These are phyloP conservation scores for Pteromalus puparum DNA, from an alignment of 1,140 invertebrate genomes.

Conservation along the genomic window DNA sequence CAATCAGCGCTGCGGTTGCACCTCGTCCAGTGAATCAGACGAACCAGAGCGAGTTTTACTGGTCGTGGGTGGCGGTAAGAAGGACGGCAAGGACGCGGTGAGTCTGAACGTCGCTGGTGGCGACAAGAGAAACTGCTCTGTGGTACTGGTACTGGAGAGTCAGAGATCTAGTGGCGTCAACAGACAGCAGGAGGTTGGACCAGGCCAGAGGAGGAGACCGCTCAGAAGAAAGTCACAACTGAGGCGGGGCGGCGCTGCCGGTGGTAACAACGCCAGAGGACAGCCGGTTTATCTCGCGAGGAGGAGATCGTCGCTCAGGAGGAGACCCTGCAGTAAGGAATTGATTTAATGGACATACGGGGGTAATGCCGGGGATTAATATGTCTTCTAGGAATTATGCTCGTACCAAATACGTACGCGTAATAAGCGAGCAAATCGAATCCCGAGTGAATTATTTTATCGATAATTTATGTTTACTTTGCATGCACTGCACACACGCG, in stretches of 20 bases:
- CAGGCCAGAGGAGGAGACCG: constrained; percentile 64
- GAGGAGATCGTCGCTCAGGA: constrained; percentile 70
- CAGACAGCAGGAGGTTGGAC: constrained; percentile 16
- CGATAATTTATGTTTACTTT: neutral
- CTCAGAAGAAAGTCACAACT: constrained; percentile 70
- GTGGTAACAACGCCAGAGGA: constrained; percentile 54
- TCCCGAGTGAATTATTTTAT: neutral
- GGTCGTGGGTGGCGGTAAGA: constrained; percentile 30
- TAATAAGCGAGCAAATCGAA: neutral
- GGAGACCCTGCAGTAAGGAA: constrained; percentile 69
- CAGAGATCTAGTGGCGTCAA: constrained; percentile 35
- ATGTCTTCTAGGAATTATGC: neutral
- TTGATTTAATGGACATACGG: neutral
- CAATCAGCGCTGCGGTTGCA: constrained; percentile 50
- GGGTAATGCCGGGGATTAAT: neutral
- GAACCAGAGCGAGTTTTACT: constrained; percentile 46
- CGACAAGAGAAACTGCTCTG: constrained; percentile 51
- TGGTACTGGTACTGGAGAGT: constrained; percentile 57
- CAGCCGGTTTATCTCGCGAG: constrained; percentile 72
- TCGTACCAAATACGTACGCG: neutral
- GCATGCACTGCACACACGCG: no score
- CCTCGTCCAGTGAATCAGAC: constrained; percentile 66
- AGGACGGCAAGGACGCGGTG: constrained; percentile 52
- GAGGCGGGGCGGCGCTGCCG: constrained; percentile 52
- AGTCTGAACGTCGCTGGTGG: constrained; percentile 41